These are phyloP conservation scores for Corythornis vintsioides DNA, from an alignment of 2,113 vertebrate genomes.

Conservation along the genomic window DNA sequence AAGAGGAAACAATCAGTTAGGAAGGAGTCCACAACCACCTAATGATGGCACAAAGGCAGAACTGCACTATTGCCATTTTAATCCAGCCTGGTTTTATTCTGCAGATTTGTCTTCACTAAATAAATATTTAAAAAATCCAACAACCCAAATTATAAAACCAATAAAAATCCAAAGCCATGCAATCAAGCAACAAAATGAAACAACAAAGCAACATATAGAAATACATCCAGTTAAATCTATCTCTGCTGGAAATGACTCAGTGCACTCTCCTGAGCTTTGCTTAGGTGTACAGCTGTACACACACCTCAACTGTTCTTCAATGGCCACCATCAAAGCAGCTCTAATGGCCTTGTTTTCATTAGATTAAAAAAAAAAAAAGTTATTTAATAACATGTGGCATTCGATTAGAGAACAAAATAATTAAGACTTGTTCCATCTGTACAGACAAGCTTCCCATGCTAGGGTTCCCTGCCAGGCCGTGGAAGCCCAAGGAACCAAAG, in stretches of 20 bases:
- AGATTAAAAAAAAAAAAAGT: background rate
- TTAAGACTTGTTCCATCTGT: background rate
- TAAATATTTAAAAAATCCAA: background rate
- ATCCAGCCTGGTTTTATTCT: background rate
- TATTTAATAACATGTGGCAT: background rate
- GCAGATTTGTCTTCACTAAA: background rate
- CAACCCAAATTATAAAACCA: background rate
- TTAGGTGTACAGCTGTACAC: background rate
- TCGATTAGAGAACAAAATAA: background rate
- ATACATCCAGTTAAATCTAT: background rate
- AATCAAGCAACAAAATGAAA: background rate
- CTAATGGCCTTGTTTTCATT: background rate
- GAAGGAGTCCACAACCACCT: background rate
- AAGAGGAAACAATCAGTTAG: background rate
- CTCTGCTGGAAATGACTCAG: background rate
- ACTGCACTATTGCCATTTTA: background rate
- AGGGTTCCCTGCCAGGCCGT: background rate
- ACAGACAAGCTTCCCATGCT: background rate
- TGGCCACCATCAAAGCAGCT: background rate
- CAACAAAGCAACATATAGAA: background rate
- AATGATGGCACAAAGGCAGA: background rate
- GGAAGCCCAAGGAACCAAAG: background rate
- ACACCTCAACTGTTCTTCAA: background rate
- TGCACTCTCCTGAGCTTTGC: background rate
- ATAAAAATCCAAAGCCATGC: background rate